phyloP scores from a whole-genome alignment of 2,113 vertebrate genomes.

The Protobothrops flavoviridis region DNA sequence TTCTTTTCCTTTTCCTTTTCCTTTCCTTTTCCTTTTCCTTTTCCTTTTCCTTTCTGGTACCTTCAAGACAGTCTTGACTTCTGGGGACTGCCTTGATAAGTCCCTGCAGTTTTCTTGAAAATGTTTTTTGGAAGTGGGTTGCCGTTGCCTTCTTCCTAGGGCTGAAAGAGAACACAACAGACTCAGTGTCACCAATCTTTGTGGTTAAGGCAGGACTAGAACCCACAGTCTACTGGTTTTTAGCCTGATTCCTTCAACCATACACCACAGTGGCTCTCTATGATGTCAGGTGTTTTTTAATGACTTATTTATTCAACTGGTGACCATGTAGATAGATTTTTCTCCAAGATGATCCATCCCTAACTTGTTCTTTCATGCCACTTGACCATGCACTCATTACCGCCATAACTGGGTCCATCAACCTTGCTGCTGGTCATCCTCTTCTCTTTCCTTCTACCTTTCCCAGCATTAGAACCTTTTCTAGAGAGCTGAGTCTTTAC shows the following conservation, averaged over 20 bases:
- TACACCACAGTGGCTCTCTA: background rate
- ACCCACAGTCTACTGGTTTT: background rate
- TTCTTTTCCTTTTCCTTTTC: too few species aligned
- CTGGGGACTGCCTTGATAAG: background rate
- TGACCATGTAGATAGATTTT: background rate
- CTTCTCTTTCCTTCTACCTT: background rate
- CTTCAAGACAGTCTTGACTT: background rate
- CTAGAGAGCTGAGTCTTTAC: background rate
- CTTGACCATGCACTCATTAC: background rate
- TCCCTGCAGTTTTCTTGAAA: background rate
- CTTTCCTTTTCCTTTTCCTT: accelerated
- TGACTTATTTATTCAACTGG: background rate
- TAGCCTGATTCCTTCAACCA: background rate
- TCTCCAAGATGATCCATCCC: background rate
- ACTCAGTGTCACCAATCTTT: background rate
- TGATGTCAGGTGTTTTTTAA: background rate
- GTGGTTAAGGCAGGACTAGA: background rate
- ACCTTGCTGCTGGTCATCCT: background rate
- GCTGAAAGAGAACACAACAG: background rate
- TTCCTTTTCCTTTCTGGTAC: background rate
- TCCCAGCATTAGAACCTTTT: background rate
- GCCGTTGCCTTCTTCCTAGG: background rate
- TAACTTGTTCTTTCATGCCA: background rate
- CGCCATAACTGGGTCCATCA: background rate
- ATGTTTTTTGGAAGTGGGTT: background rate